Conservation (phyloP, 2,113 vertebrate genomes). For the Elaphurus davidianus region DNA sequence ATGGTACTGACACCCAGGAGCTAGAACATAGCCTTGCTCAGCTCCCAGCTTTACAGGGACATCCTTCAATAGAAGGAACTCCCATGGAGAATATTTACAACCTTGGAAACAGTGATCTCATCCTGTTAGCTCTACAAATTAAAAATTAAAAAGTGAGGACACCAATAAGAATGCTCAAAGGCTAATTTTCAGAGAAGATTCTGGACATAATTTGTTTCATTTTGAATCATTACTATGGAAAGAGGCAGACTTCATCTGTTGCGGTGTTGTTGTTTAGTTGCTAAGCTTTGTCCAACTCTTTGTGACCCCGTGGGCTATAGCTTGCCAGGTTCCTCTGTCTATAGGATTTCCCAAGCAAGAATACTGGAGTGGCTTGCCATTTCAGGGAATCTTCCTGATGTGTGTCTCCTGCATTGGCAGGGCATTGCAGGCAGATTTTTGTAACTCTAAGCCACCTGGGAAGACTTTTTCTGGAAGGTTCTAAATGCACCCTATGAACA, state of each 20-base stretch:
- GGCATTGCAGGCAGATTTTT: neutral
- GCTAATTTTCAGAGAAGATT: neutral
- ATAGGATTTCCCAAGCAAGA: neutral
- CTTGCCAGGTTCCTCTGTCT: neutral
- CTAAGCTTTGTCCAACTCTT: neutral
- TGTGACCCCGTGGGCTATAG: neutral
- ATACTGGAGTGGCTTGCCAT: neutral
- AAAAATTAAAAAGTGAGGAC: neutral
- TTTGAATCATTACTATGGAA: neutral
- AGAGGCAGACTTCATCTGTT: neutral
- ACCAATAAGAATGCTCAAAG: neutral
- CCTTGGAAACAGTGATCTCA: neutral
- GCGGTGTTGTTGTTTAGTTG: neutral
- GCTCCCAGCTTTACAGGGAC: neutral
- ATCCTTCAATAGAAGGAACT: neutral
- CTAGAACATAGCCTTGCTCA: neutral
- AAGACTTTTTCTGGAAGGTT: neutral
- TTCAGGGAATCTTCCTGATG: neutral
- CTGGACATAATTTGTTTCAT: neutral
- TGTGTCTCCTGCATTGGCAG: neutral
- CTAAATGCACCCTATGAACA: neutral
- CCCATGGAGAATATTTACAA: neutral
- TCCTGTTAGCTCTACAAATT: neutral
- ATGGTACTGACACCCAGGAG: neutral
- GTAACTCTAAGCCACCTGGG: neutral